phyloP scores from a whole-genome alignment of 2,797 vertebrate species.

The Takifugu ocellatus region DNA sequence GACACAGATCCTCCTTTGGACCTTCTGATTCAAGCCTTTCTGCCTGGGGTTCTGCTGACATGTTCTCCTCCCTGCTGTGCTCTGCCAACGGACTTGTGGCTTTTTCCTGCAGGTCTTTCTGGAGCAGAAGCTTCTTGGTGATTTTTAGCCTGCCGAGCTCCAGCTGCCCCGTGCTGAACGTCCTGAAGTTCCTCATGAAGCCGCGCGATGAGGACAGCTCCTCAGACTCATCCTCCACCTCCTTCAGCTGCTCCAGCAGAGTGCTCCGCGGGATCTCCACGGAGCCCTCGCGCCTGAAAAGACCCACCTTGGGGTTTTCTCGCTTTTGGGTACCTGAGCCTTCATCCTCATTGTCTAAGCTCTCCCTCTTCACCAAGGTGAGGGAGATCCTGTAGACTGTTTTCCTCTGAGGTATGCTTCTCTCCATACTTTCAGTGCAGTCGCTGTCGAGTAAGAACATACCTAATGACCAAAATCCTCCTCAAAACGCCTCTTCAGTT shows the following conservation, averaged over 20 bases:
- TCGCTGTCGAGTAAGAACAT: slow-evolving; percentile 82
- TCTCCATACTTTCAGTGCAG: slow-evolving; percentile 44
- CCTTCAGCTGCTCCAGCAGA: slow-evolving; percentile 76
- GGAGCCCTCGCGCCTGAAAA: slow-evolving; percentile 51
- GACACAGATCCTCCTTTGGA: background rate
- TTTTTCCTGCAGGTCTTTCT: slow-evolving; percentile 42
- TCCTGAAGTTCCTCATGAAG: slow-evolving; percentile 81
- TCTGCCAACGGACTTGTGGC: slow-evolving; percentile 24
- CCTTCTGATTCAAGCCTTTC: slow-evolving; percentile 3
- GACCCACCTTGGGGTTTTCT: slow-evolving; percentile 53
- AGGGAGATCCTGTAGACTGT: slow-evolving; percentile 94
- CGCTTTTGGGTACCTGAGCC: slow-evolving; percentile 10
- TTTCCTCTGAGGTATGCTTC: slow-evolving; percentile 76
- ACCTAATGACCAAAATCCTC: slow-evolving; percentile 20
- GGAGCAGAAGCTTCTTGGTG: slow-evolving; percentile 39
- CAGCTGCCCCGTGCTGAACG: slow-evolving; percentile 90
- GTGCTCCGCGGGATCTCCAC: slow-evolving; percentile 44
- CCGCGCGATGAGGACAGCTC: slow-evolving; percentile 56
- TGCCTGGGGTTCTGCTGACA: slow-evolving; percentile 8
- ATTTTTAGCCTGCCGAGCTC: slow-evolving; percentile 82
- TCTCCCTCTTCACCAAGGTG: slow-evolving; percentile 91
- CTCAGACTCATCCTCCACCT: slow-evolving; percentile 74
- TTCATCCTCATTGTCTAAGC: slow-evolving; percentile 55
- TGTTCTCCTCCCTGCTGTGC: slow-evolving; percentile 11
- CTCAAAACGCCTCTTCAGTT: background rate